A percentile compares a stretch with the other conserved stretches of the same genome.
phyloP scores from a whole-genome alignment of 1,140 invertebrate species.

The Drosophila gunungcola region DNA sequence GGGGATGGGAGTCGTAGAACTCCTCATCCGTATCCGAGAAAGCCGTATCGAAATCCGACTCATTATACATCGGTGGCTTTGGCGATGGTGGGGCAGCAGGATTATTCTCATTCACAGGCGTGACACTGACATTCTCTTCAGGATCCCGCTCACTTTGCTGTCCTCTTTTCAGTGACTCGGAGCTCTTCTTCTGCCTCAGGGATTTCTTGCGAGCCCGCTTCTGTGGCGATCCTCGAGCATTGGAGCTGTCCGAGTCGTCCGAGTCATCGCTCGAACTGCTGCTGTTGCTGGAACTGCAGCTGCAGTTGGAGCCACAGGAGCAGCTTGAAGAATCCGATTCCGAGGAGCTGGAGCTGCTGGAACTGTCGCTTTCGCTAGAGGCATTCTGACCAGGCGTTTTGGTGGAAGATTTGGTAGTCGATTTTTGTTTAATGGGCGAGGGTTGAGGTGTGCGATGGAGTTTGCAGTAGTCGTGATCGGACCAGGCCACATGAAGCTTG shows the following conservation, averaged over 20 bases:
- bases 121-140: conserved; percentile 53
- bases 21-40: conserved; percentile 94
- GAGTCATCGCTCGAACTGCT: conserved; percentile 88
- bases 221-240: conserved; percentile 27
- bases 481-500: conserved; percentile 86
- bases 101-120: conserved; percentile 34
- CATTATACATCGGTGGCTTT: conserved; percentile 80
- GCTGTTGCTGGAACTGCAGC: conserved; percentile 90
- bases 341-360: conserved; percentile 87
- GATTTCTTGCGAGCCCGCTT: conserved; percentile 54
- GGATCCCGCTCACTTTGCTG: conserved; percentile 1
- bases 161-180: conserved; percentile 20
- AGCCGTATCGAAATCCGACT: conserved; percentile 93
- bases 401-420: conserved; percentile 14
- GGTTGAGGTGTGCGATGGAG: conserved; percentile 67
- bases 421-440: conserved; percentile 34
- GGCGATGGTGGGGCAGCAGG: conserved; percentile 30
- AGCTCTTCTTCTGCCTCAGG: conserved; percentile 34
- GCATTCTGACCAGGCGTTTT: conserved; percentile 84
- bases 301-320: conserved; percentile 88
- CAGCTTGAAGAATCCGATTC: conserved; percentile 86
- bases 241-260: conserved; percentile 80
- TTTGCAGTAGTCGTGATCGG: conserved; percentile 89
- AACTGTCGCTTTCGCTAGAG: conserved; percentile 90
- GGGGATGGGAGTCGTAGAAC: conserved; percentile 93